Evolutionary conservation across 2,797 vertebrate genomes (phyloP), one percentile per base, ranked within the genome.

Genomic region (Acanthis flammea): DNA sequence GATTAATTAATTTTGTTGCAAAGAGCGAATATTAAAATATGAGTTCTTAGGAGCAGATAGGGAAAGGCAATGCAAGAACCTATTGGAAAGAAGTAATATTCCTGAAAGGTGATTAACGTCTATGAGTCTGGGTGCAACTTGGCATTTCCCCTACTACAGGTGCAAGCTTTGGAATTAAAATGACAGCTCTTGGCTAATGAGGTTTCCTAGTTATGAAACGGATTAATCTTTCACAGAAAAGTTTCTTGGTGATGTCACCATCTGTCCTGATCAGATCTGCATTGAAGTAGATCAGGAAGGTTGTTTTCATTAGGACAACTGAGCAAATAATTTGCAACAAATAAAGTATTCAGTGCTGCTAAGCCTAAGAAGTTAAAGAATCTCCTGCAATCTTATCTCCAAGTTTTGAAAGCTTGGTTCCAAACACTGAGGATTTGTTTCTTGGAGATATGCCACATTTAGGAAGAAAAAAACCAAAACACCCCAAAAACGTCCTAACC

Each of bases 211-310:
- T 65, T 76, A 72, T 61, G 47, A 90, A 95, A 60, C 13, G 87
- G 50, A 77, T 70, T 93, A 94, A 95, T 79, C 45, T 76, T 79
- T 96, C 55, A 70, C 85, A 92, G 37, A 86, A 35, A 85, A 55
- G 33, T 65, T 95, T 89, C 60, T 92, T 77, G 51, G 45, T 75
- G 65, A 77, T 78, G 66, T 95, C 66, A 61, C 39, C 90, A 84
- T 74, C 92, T 93, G 60, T 62, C 85, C 89, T 8, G 1, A 66
- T 71, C n/a, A 28, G 41, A 85, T 94, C 92, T 92, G 45, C 77
- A 70, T 54, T 73, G 71, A 41, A 83, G 57, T 60, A 81, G 62
- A 53, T 88, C 47, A 89, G 63, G 50, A 84, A 88, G 27, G 55
- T 74, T 93, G 80, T 75, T 55, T 73, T 70, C 31, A 58, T 90